Evolutionary conservation across 2,888 invertebrate species (phyloP).

Genomic region (Leptinotarsa rubiginosa): DNA sequence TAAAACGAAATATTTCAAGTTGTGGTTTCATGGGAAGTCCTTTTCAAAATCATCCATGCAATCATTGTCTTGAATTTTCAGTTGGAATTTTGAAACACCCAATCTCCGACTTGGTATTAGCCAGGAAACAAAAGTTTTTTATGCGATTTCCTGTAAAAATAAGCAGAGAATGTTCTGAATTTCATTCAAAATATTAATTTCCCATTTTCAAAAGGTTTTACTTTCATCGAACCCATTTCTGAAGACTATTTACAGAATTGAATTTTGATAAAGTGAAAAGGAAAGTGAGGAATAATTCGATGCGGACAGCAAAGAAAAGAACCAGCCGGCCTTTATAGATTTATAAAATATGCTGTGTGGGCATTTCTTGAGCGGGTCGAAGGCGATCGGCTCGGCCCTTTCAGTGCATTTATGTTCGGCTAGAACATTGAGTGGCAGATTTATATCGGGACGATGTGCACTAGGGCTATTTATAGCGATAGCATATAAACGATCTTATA

Average conservation of each 20-base stretch:
- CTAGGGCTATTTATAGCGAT: constrained; percentile 37
- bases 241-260: constrained; percentile 27
- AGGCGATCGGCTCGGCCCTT: constrained; percentile 46
- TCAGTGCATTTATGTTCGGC: constrained; percentile 46
- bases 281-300: constrained; percentile 42
- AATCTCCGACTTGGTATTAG: no score
- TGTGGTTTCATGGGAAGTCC: no score
- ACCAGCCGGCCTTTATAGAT: constrained; percentile 53
- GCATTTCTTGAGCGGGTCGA: constrained; percentile 52
- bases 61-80: no score
- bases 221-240: not conserved
- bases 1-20: no score
- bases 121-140: no score
- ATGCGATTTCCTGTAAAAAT: no score
- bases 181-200: not conserved
- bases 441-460: constrained; percentile 41
- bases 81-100: no score
- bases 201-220: not conserved
- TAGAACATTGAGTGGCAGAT: constrained; percentile 43
- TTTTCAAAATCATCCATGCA: no score
- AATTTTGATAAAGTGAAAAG: constrained; percentile 42
- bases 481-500: constrained; percentile 15
- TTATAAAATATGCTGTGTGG: constrained; percentile 56
- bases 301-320: constrained; percentile 43
- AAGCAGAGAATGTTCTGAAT: no score